These are phyloP conservation scores for Euphonia xanthogaster DNA, from an alignment of 2,797 vertebrate genomes.

Conservation along the genomic window DNA sequence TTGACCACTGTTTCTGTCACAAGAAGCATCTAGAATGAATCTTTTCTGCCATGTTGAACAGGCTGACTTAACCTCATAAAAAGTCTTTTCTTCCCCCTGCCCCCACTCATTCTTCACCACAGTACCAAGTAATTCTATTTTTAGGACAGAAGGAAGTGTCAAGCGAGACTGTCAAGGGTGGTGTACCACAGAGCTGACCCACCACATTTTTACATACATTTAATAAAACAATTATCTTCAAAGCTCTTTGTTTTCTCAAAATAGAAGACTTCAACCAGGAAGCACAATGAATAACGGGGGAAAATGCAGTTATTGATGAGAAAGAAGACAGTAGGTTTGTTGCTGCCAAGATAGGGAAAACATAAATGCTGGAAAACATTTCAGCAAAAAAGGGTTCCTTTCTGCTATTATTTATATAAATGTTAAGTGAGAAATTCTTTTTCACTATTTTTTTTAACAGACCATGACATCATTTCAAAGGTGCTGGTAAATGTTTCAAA, in stretches of 20 bases:
- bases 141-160: not conserved
- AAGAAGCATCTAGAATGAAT: not conserved
- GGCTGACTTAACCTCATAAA: not conserved
- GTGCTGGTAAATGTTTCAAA: conserved; percentile 9
- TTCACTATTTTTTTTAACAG: not conserved
- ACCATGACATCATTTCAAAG: not conserved
- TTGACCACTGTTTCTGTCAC: not conserved
- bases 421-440: not conserved
- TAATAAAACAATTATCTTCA: conserved; percentile 11
- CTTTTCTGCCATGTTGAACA: not conserved
- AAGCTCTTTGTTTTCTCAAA: conserved; percentile 16
- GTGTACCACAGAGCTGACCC: not conserved
- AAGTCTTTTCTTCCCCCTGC: not conserved
- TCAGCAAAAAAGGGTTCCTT: not conserved
- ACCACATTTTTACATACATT: not conserved
- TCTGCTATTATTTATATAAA: not conserved
- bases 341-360: not conserved
- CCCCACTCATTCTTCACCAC: not conserved
- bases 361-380: not conserved
- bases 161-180: not conserved
- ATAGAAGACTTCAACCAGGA: not conserved
- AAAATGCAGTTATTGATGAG: not conserved
- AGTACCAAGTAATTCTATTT: not conserved
- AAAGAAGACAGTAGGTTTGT: not conserved
- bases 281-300: not conserved